Evolutionary conservation across 2,888 invertebrate species (phyloP), one percentile per base, ranked within the genome.

Genomic region (Pachycephus smyrnensis): DNA sequence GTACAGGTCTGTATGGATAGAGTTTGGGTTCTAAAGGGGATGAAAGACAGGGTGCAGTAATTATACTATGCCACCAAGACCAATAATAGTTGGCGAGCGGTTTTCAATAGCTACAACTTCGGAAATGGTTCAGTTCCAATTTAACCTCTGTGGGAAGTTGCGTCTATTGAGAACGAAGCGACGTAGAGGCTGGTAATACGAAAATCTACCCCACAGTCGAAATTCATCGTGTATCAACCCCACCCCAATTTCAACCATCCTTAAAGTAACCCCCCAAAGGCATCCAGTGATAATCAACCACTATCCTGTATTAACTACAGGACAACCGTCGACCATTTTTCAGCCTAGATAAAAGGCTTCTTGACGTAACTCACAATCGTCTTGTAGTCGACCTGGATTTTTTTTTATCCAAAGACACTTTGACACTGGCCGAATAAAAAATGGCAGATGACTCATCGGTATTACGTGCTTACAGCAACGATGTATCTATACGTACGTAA

Each of bases 101-200:
- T 88, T 89, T 88, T 85, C 88, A 87, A 89, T 88, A 86, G 86
- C 81, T 79, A 82, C 84, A 88, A 88, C 86, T 88, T 88, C 78
- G 83, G 82, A 84, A 87, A 88, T 84, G 85, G 87, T 89, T 89
- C 86, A 88, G 87, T 83, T 88, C 83, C 88, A 88, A 89, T 90
- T 89, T 86, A 89, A 89, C 87, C 89, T 89, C 74, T 76, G 76
- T 55, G 77, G 82, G 79, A 84, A 86, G 84, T 82, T 80, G 82
- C 79, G 82, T 79, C 84, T 83, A 80, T 84, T 82, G 86, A 86
- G 84, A 87, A 88, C 83, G 84, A 80, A 85, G 86, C 84, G 82
- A 79, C 68, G 73, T 69, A 37, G 30, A 37, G 15, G 30, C 76
- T 73, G 36, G 76, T 71, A 76, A 76, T 30, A 33, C 71, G 32